A percentile compares a stretch with the other conserved stretches of the same genome.
These are phyloP conservation scores for Lasioglossum baleicum DNA, from an alignment of 1,140 invertebrate species.

Conservation along the genomic window DNA sequence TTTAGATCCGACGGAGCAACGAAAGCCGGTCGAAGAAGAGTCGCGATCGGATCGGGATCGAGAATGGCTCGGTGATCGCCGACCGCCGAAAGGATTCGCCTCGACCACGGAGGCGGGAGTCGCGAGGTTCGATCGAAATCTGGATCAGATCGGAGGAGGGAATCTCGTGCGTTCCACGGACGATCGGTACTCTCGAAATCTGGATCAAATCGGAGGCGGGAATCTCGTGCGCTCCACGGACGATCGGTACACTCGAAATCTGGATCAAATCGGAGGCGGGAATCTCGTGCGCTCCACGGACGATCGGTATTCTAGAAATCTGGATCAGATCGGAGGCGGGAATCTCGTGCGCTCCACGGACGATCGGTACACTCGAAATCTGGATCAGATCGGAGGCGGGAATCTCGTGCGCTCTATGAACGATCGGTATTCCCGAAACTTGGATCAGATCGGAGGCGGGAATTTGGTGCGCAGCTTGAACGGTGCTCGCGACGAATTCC, in stretches of 20 bases:
- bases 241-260: slow-evolving; percentile 13
- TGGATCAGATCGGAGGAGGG: slow-evolving; percentile 74
- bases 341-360: slow-evolving; percentile 71
- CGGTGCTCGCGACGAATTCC: slow-evolving; percentile 59
- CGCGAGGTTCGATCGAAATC: slow-evolving; percentile 46
- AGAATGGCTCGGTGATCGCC: too few species aligned
- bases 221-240: slow-evolving; percentile 71
- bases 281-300: slow-evolving; percentile 71
- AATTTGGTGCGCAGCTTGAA: slow-evolving; percentile 75
- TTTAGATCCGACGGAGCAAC: not conserved
- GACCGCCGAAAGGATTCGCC: not conserved
- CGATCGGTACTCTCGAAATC: slow-evolving; percentile 12
- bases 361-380: slow-evolving; percentile 38
- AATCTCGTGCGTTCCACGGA: slow-evolving; percentile 71
- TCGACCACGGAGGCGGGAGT: not conserved
- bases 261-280: slow-evolving; percentile 74
- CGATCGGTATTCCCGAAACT: slow-evolving; percentile 13
- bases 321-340: slow-evolving; percentile 74
- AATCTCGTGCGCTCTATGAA: slow-evolving; percentile 58
- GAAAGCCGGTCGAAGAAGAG: not conserved
- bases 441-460: slow-evolving; percentile 76
- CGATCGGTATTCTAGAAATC: not conserved
- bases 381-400: slow-evolving; percentile 77
- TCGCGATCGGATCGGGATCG: not conserved
- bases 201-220: slow-evolving; percentile 74